Evolutionary conservation across 1,140 invertebrate genomes (phyloP).

Genomic region (Ephestia elutella): DNA sequence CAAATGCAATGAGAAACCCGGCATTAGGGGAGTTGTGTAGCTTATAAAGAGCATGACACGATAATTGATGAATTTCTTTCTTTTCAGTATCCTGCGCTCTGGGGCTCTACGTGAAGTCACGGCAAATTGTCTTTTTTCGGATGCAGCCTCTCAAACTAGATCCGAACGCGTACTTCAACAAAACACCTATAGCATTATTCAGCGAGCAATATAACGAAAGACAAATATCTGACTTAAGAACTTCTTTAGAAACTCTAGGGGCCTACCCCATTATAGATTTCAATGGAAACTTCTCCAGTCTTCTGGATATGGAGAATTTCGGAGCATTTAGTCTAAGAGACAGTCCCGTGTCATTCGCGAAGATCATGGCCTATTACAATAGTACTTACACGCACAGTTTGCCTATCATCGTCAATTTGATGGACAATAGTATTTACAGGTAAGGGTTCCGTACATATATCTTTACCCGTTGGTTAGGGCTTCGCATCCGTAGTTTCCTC

Average conservation of each 20-base stretch:
- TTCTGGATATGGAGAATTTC: constrained; percentile 78
- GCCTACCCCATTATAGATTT: constrained; percentile 74
- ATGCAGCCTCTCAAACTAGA: constrained; percentile 78
- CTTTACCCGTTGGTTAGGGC: too few relatives aligned
- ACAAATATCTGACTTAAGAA: constrained; percentile 53
- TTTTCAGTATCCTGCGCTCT: constrained; percentile 77
- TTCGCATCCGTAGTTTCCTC: too few relatives aligned
- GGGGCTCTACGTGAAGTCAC: constrained; percentile 80
- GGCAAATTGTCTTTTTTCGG: constrained; percentile 77
- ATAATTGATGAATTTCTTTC: constrained; percentile 1
- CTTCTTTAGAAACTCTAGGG: constrained; percentile 59
- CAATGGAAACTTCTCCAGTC: constrained; percentile 78
- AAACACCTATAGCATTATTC: constrained; percentile 69
- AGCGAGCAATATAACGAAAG: constrained; percentile 58
- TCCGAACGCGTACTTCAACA: constrained; percentile 69
- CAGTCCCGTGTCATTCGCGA: constrained; percentile 69
- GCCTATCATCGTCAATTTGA: constrained; percentile 83
- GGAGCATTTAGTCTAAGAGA: constrained; percentile 78
- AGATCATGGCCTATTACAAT: constrained; percentile 82
- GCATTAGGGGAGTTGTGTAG: too few relatives aligned
- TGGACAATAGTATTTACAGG: constrained; percentile 83
- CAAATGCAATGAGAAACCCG: too few relatives aligned
- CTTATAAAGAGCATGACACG: too few relatives aligned
- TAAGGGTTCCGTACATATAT: constrained; percentile 35
- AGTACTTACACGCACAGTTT: constrained; percentile 86